A percentile compares a stretch with the other conserved stretches of the same genome.
Evolutionary conservation across 2,797 vertebrate species (phyloP).

Genomic region (Alcedo quadribrachys): DNA sequence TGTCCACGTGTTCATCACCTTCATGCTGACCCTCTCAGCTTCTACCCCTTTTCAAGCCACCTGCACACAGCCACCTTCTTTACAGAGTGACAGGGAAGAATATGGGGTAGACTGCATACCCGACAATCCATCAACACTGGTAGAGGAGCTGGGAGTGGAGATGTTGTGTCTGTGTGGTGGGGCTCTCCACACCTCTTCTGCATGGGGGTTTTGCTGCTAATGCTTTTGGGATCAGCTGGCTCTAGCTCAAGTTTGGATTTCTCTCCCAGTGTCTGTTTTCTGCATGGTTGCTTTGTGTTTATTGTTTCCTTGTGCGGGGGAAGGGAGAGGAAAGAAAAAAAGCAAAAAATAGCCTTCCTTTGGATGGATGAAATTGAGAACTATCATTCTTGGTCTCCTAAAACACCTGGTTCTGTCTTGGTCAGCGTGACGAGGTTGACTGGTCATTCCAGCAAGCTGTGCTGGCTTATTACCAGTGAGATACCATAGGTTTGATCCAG

Average conservation of each 20-base stretch:
- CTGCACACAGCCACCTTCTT: background rate
- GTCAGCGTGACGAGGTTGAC: background rate
- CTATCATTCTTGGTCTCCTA: background rate
- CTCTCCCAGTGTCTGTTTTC: background rate
- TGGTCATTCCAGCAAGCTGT: background rate
- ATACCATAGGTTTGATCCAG: background rate
- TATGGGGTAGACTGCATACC: background rate
- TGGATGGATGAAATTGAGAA: background rate
- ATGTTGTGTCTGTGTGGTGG: background rate
- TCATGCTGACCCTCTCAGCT: background rate
- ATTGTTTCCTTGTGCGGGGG: background rate
- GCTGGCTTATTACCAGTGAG: background rate
- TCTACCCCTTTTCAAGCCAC: background rate
- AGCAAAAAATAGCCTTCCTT: background rate
- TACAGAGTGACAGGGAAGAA: slow-evolving; percentile 11
- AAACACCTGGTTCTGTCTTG: background rate
- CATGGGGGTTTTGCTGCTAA: background rate
- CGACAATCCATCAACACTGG: fast-evolving
- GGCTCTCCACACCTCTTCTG: background rate
- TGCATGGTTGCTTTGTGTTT: background rate
- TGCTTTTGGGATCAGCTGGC: background rate
- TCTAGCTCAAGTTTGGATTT: background rate
- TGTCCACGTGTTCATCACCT: background rate
- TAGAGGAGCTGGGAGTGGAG: background rate
- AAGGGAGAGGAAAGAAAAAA: background rate